phyloP scores from a whole-genome alignment of 1,140 invertebrate genomes.

The Bombus sylvicola region DNA sequence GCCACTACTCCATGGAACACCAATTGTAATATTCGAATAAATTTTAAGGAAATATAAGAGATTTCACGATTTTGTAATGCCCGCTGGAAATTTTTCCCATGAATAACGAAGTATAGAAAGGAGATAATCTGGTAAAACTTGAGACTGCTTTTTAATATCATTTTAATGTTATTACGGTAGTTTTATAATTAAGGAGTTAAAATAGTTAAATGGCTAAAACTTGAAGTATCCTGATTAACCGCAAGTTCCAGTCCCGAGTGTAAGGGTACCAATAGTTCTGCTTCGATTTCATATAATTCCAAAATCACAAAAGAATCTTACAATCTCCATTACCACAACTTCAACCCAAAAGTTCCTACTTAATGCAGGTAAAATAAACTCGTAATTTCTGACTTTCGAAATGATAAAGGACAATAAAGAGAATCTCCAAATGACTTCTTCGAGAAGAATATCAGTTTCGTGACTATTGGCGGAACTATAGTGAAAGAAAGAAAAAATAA shows the following conservation, averaged over 20 bases:
- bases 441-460: not conserved
- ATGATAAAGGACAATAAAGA: not conserved
- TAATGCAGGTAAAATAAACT: not conserved
- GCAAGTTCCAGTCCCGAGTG: not conserved
- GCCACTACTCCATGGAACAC: not conserved
- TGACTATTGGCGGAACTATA: not conserved
- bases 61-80: not conserved
- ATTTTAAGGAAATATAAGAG: not conserved
- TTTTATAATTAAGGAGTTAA: no score
- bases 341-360: not conserved
- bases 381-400: not conserved
- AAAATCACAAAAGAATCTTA: not conserved
- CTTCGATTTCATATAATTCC: not conserved
- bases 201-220: no score
- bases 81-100: not conserved
- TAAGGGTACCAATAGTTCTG: not conserved
- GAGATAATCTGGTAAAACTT: not conserved
- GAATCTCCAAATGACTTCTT: not conserved
- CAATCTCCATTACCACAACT: not conserved
- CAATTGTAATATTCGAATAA: not conserved
- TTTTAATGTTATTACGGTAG: no score
- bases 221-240: no score
- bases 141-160: no score
- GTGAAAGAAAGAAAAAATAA: conserved; percentile 14
- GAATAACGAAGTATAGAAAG: not conserved